These are phyloP conservation scores for Fissipunctia ypsillon DNA, from an alignment of 2,888 invertebrate genomes.

Conservation along the genomic window DNA sequence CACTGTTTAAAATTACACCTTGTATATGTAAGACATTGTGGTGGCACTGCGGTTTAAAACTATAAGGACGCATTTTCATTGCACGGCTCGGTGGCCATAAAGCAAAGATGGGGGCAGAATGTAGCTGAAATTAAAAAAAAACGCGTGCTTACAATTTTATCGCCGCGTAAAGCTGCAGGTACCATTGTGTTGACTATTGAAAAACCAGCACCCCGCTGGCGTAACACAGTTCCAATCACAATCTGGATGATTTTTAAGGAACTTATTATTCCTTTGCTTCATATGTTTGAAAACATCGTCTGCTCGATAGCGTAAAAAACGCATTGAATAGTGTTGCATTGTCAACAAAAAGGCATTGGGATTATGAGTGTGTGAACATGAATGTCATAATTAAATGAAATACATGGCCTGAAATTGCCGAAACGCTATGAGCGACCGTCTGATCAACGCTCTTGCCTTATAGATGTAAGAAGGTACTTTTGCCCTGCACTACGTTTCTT, in stretches of 20 bases:
- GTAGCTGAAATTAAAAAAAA: background rate
- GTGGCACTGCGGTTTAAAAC: background rate
- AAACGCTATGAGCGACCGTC: background rate
- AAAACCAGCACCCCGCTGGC: background rate
- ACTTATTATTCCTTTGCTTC: background rate
- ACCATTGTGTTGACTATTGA: background rate
- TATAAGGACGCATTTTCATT: background rate
- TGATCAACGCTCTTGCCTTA: background rate
- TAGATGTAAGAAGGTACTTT: background rate
- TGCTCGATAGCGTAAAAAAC: no score
- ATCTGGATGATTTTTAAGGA: no score
- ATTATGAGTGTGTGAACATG: no score
- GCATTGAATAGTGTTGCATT: no score
- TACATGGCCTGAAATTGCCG: background rate
- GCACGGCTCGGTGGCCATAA: accelerated
- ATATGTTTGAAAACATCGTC: no score
- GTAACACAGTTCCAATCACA: no score
- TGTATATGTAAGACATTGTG: background rate
- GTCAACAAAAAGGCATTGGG: no score
- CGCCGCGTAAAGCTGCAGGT: background rate
- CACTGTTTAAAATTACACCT: no score
- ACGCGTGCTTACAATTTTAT: background rate
- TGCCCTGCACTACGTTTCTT: background rate
- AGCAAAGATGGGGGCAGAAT: background rate
- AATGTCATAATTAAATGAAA: no score